Base-by-base conservation (phyloP, 1,140 invertebrate genomes). In the Homalodisca vitripennis region DNA sequence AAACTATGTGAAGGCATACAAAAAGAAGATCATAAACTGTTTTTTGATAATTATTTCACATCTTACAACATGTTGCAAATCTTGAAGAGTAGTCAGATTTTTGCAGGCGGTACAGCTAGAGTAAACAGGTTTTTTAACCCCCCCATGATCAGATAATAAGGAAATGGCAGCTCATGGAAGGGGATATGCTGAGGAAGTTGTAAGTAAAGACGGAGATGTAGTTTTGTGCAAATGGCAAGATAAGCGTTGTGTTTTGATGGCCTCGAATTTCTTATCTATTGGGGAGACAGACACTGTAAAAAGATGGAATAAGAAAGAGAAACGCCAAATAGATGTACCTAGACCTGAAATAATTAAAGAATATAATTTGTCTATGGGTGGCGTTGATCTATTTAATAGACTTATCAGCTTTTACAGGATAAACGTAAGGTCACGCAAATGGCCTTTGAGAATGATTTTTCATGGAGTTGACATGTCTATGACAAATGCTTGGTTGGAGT, bases 21-120 rank as follows among this genome's bases (percentile, higher is more conserved):
- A n/a, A 3, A 34, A 57, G 29, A 20, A 41, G 64, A 32, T 22
- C 14, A 6, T 17, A 46, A 27, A 47, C 22, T 66, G 26, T 66
- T 30, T 27, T 66, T 66, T 47, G 24, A 66, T 26, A 66, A 66
- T 26, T 66, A 24, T 46, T 66, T 66, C 27, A 2, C 1, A 1
- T 66, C 27, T 1, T 66, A 66, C 24, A n/a, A 66, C 47, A 20
- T 66, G 14, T 29, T 65, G 2, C 63, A 65, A 22, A 30, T 29
- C 1, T 27, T 65, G n/a, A 29, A 29, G 3, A 32, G 32, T 13
- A 31, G 3, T 3, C 12, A 29, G 3, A n/a, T 32, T n/a, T 31
- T 34, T 65, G 63, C 63, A 2, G 63, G 3, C 2, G 14, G 26
- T 32, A 65, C 63, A 2, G 29, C 27, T 13, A 1, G 63, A 3